Conservation (phyloP, 2,113 vertebrate genomes). For the Sterrhoptilus dennistouni region DNA sequence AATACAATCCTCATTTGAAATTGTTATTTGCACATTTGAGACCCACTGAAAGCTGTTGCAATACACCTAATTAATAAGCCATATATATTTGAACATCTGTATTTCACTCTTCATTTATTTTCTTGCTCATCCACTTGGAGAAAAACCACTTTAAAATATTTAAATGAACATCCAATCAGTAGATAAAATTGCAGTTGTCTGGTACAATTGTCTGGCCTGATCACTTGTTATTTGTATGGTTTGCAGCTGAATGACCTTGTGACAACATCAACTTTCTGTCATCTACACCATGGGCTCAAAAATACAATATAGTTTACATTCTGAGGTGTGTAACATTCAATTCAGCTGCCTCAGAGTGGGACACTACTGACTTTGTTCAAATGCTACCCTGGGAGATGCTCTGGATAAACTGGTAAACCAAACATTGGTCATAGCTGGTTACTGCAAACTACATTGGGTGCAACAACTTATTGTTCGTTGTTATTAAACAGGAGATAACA, state of each 20-base stretch:
- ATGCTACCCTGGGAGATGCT: neutral
- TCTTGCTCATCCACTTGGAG: neutral
- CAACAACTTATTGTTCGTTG: neutral
- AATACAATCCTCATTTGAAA: constrained; percentile 18
- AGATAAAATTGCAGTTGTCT: neutral
- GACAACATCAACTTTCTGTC: neutral
- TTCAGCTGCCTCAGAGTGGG: neutral
- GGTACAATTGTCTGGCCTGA: neutral
- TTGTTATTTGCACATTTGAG: constrained; percentile 18
- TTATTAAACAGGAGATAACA: neutral
- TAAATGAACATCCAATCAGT: neutral
- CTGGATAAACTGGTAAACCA: neutral
- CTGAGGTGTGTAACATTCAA: neutral
- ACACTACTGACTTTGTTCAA: neutral
- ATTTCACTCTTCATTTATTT: constrained; percentile 60
- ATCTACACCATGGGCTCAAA: neutral
- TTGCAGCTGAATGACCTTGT: neutral
- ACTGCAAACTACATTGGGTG: neutral
- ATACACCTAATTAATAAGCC: constrained; percentile 52
- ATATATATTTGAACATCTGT: constrained; percentile 56
- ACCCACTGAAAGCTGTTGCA: neutral
- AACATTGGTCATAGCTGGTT: neutral
- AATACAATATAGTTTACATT: neutral
- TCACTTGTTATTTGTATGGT: neutral
- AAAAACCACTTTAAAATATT: neutral